These are phyloP conservation scores for Hapalemur alaotrensis DNA, from an alignment of 2,797 vertebrate species.

Conservation along the genomic window DNA sequence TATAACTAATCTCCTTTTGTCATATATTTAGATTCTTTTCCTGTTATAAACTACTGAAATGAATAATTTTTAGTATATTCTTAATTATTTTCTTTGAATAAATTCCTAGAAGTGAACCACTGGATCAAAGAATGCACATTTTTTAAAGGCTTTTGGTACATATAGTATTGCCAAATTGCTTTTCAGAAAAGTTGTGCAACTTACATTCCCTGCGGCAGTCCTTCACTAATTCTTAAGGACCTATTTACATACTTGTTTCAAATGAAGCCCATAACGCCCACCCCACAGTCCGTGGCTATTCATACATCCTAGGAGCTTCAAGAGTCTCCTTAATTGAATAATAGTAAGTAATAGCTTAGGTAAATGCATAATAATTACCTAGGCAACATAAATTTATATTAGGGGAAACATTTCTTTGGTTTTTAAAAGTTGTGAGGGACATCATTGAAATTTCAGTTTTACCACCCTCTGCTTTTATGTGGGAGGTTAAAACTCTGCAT, in stretches of 20 bases:
- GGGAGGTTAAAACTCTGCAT: slow-evolving; percentile 30
- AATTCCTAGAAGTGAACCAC: neutral
- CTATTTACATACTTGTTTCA: neutral
- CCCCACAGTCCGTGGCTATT: neutral
- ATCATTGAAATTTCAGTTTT: slow-evolving; percentile 26
- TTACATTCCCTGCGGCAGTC: neutral
- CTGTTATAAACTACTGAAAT: neutral
- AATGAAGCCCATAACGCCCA: neutral
- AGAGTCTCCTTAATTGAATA: neutral
- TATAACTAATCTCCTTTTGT: neutral
- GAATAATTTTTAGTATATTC: neutral
- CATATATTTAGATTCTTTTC: neutral
- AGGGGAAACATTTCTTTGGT: neutral
- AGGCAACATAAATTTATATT: neutral
- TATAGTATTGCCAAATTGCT: neutral
- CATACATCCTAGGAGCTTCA: neutral
- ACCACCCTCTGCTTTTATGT: slow-evolving; percentile 26
- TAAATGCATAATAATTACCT: neutral
- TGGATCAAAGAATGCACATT: neutral
- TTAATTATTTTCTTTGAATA: slow-evolving; percentile 20
- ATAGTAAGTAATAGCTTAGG: neutral
- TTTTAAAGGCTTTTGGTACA: neutral
- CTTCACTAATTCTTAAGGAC: neutral
- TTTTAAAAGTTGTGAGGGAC: neutral
- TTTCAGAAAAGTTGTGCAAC: neutral